Conservation (phyloP, 1,140 invertebrate genomes). For the Drosophila equinoxialis region DNA sequence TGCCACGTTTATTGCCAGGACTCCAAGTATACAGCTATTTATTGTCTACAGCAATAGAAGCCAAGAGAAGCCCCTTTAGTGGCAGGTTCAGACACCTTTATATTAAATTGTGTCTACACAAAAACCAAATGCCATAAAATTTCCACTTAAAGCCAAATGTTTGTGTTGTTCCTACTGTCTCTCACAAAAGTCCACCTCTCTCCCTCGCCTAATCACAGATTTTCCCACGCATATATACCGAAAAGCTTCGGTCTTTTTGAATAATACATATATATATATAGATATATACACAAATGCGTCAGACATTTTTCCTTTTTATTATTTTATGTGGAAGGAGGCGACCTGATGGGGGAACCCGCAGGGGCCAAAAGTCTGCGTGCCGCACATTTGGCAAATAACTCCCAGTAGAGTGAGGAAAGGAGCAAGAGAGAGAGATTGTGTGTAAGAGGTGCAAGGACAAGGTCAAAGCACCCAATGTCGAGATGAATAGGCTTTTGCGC, state of each 20-base stretch:
- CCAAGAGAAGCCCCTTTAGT: neutral
- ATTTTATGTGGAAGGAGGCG: constrained; percentile 15
- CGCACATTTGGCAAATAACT: constrained; percentile 78
- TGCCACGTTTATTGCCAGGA: constrained; percentile 61
- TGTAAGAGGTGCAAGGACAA: constrained; percentile 59
- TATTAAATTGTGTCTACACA: constrained; percentile 75
- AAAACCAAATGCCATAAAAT: constrained; percentile 70
- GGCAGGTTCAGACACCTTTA: constrained; percentile 71
- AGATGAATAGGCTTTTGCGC: constrained; percentile 45
- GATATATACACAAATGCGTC: constrained; percentile 51
- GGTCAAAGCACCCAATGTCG: constrained; percentile 74
- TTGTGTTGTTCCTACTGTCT: constrained; percentile 3
- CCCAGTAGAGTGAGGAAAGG: constrained; percentile 43
- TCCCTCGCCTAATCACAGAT: constrained; percentile 20
- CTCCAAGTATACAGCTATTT: constrained; percentile 45
- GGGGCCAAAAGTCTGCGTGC: constrained; percentile 68
- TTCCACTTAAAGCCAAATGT: constrained; percentile 59
- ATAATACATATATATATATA: constrained; percentile 63
- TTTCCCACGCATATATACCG: constrained; percentile 67
- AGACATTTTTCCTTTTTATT: constrained; percentile 36
- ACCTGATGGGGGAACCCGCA: neutral
- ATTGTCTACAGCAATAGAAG: constrained; percentile 47
- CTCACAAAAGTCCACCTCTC: neutral
- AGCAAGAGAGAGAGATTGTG: constrained; percentile 1
- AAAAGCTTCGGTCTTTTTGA: constrained; percentile 64